phyloP scores from a whole-genome alignment of 2,797 vertebrate genomes.

The Ptychobarbus kaznakovi region DNA sequence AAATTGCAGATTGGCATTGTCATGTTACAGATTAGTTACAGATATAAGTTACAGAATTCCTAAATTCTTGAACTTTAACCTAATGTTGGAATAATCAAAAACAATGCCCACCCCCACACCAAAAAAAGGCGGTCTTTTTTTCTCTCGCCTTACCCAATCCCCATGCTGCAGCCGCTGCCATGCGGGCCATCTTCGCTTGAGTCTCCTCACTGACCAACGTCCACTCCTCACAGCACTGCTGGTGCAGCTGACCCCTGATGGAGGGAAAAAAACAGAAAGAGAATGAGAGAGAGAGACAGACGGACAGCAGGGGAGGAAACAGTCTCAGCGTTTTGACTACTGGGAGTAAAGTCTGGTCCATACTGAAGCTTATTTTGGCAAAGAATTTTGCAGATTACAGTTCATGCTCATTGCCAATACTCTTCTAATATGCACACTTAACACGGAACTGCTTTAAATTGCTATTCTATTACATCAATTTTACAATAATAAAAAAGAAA shows the following conservation, averaged over 20 bases:
- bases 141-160: conserved; percentile 84
- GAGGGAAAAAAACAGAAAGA: conserved; percentile 29
- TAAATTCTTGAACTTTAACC: not conserved
- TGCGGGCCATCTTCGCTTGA: conserved; percentile 97
- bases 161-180: conserved; percentile 98
- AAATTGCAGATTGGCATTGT: not conserved
- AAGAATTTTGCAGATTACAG: not conserved
- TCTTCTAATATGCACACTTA: not conserved
- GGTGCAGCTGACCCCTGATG: conserved; percentile 94
- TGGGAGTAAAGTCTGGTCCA: not conserved
- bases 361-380: not conserved
- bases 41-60: not conserved
- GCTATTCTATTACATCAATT: not conserved
- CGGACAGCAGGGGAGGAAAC: not conserved
- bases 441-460: not conserved
- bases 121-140: not conserved
- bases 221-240: conserved; percentile 99
- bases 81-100: no score
- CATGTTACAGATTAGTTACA: not conserved
- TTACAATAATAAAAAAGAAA: not conserved
- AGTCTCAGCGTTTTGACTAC: not conserved
- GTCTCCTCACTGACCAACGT: conserved; percentile 95
- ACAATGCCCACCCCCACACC: no score
- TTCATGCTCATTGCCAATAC: not conserved
- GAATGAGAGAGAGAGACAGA: not conserved